Percentiles rank a stretch among this genome's conserved stretches.
Evolutionary conservation across 2,797 vertebrate genomes (phyloP).

Genomic region (Semotilus atromaculatus): DNA sequence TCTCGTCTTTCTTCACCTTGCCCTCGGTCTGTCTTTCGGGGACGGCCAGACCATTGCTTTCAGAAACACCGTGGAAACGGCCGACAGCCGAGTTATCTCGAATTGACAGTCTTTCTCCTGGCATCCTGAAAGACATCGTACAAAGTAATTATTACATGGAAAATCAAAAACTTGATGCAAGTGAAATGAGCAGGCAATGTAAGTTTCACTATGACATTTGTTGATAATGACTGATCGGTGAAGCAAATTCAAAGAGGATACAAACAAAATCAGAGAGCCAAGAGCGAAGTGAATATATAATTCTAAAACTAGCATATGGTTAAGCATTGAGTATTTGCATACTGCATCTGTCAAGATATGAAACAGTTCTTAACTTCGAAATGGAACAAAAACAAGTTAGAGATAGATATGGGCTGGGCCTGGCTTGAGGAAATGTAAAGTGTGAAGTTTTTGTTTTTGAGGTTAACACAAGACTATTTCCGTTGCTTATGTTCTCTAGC

Average conservation of each 20-base stretch:
- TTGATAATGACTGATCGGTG: background rate
- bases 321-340: background rate
- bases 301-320: background rate
- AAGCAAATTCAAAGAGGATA: background rate
- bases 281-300: background rate
- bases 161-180: background rate
- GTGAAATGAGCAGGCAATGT: background rate
- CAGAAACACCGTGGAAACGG: conserved; percentile 71
- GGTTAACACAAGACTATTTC: background rate
- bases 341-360: background rate
- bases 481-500: background rate
- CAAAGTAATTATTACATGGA: background rate
- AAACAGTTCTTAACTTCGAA: background rate
- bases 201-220: background rate
- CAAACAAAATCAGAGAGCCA: background rate
- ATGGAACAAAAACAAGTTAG: background rate
- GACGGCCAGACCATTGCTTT: conserved; percentile 68
- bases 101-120: conserved; percentile 68
- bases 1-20: conserved; percentile 65
- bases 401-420: background rate
- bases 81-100: conserved; percentile 71
- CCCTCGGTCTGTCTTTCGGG: conserved; percentile 60
- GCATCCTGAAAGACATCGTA: conserved; percentile 69
- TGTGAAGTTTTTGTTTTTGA: background rate
- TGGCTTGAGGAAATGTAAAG: background rate